Base-by-base conservation (phyloP, 1,140 invertebrate species). In the Xylocopa sonorina region DNA sequence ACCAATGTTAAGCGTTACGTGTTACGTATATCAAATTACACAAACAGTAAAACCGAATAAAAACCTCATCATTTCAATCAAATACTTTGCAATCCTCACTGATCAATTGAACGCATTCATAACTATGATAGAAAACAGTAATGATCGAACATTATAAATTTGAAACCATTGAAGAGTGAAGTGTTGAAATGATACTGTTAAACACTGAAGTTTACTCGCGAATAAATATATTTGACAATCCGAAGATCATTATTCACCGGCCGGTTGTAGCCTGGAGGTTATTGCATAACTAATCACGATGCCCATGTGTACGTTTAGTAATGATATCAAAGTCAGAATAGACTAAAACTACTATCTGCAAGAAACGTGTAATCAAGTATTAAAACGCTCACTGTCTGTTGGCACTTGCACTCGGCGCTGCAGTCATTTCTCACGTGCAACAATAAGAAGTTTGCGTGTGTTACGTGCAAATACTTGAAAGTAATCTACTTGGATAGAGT, bases 371-470 rank as follows among this genome's bases (percentile, higher is more conserved):
- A 6, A 55, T 77, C 32, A 43, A 78, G 18, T 7, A 55, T 55
- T 7, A 73, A 63, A 48, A 63, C 32, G 48, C 83, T 84, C 32
- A 84, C 83, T 77, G 62, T 62, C 58, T 83, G 27, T 7, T n/a
- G 6, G 10, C 21, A 46, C 12, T 32, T 32, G 66, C 14, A 48
- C 10, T 53, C 34, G 81, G 68, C 63, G 50, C 60, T 72, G 62
- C 32, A 14, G 38, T 83, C 71, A 76, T 84, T 66, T 80, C n/a
- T 16, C 53, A 43, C 10, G 16, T 21, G 7, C 10, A 34, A 43
- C 2, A 51, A 34, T 27, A 24, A 60, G 16, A 72, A 12, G 16
- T 48, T 74, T 21, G 12, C 43, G 27, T 62, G 12, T n/a, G n/a
- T n/a, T n/a, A n/a, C 24, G 71, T 21, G 32, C 27, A 10, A 57